phyloP scores from a whole-genome alignment of 2,113 vertebrate genomes.

The Crotalus horridus region DNA sequence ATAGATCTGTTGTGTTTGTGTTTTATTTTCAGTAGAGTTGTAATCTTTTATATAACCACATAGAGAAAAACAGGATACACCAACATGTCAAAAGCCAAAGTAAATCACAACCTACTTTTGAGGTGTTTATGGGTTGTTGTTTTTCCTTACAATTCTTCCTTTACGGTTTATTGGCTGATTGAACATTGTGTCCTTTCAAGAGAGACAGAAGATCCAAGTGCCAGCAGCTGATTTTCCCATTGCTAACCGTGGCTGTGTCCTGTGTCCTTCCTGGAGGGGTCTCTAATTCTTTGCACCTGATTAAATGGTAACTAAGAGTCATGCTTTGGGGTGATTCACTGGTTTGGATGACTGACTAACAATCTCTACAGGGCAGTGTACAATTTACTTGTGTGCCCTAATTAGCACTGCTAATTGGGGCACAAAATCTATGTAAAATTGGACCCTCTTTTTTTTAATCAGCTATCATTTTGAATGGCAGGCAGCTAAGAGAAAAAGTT shows the following conservation, averaged over 20 bases:
- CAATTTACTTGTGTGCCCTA: slow-evolving; percentile 76
- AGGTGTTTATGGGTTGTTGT: background rate
- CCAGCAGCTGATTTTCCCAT: slow-evolving; percentile 34
- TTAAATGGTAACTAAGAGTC: slow-evolving; percentile 67
- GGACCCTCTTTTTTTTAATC: slow-evolving; percentile 47
- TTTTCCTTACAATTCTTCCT: background rate
- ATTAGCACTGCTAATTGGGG: slow-evolving; percentile 81
- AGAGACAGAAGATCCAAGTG: background rate
- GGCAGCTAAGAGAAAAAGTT: slow-evolving; percentile 29
- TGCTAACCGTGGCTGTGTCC: slow-evolving; percentile 47
- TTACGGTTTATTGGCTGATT: background rate
- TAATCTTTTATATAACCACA: background rate
- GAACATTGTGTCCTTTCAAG: background rate
- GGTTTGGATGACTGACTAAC: slow-evolving; percentile 75
- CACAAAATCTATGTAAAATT: slow-evolving; percentile 73
- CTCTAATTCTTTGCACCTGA: slow-evolving; percentile 73
- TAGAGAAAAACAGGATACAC: background rate
- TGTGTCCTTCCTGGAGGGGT: slow-evolving; percentile 70
- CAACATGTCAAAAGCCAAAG: background rate
- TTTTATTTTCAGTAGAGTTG: background rate
- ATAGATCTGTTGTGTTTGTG: background rate
- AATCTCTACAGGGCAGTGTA: slow-evolving; percentile 76
- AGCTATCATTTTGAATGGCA: slow-evolving; percentile 44
- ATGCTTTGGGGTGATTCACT: slow-evolving; percentile 68
- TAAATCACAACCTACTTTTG: background rate